A percentile compares a stretch with the other conserved stretches of the same genome.
Evolutionary conservation across 2,113 vertebrate species (phyloP).

Genomic region (Zootoca vivipara): DNA sequence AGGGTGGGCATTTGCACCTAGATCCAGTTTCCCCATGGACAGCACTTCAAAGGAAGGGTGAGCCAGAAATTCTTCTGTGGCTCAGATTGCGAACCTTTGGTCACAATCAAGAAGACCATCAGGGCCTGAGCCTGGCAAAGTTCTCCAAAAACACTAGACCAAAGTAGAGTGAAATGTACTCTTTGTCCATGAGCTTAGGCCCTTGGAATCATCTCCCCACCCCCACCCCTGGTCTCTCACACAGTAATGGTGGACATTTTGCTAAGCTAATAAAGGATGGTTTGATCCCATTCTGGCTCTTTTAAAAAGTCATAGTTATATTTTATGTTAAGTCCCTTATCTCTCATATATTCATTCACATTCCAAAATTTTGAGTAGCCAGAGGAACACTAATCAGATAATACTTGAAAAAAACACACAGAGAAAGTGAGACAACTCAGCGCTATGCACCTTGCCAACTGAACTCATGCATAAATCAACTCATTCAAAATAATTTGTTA

Average conservation of each 20-base stretch:
- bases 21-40: neutral
- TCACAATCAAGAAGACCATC: too few relatives aligned
- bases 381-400: neutral
- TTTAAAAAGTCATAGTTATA: constrained; percentile 9
- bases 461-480: neutral
- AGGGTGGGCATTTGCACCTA: neutral
- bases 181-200: neutral
- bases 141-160: neutral
- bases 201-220: neutral
- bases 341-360: neutral
- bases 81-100: neutral
- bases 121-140: neutral
- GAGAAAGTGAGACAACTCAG: neutral
- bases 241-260: neutral
- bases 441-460: constrained; percentile 1
- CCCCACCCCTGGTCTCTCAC: neutral
- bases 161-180: neutral
- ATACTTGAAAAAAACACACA: neutral
- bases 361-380: neutral
- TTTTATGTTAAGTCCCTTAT: neutral
- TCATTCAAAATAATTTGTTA: constrained; percentile 35
- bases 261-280: neutral
- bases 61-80: neutral
- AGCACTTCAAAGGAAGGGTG: neutral
- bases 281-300: constrained; percentile 6